phyloP scores from a whole-genome alignment of 2,888 invertebrate genomes.

The Eulithis prunata region DNA sequence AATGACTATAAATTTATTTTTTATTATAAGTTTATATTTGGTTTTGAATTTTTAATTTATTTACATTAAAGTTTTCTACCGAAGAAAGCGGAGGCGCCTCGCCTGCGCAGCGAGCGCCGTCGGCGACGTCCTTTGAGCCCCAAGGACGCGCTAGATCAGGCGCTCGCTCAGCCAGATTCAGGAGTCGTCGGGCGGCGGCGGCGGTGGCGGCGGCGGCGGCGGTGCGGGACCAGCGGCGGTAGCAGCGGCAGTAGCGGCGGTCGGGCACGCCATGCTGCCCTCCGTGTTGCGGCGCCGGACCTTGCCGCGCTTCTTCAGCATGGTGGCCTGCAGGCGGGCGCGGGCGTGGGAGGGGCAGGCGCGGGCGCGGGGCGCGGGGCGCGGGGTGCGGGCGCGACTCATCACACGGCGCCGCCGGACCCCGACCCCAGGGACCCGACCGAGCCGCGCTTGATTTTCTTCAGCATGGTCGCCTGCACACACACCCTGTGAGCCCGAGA shows the following conservation, averaged over 20 bases:
- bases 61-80: slow-evolving; percentile 55
- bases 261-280: slow-evolving; percentile 87
- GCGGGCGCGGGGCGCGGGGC: slow-evolving; percentile 46
- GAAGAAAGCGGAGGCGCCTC: slow-evolving; percentile 30
- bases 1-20: slow-evolving; percentile 70
- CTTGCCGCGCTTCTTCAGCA: slow-evolving; percentile 99
- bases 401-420: slow-evolving; percentile 76
- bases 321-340: slow-evolving; percentile 94
- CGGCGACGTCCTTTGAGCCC: slow-evolving; percentile 75
- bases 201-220: slow-evolving; percentile 67
- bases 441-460: slow-evolving; percentile 99
- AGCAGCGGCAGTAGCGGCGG: slow-evolving; percentile 60
- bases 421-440: slow-evolving; percentile 87
- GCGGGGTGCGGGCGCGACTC: slow-evolving; percentile 65
- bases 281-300: slow-evolving; percentile 98
- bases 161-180: slow-evolving; percentile 90
- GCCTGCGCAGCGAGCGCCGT: slow-evolving; percentile 64
- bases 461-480: slow-evolving; percentile 99
- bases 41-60: slow-evolving; percentile 62
- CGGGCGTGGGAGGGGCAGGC: slow-evolving; percentile 50
- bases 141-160: slow-evolving; percentile 85
- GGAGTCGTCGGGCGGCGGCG: slow-evolving; percentile 79
- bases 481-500: slow-evolving; percentile 58
- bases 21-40: slow-evolving; percentile 55
- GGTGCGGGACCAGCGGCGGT: slow-evolving; percentile 61